Conservation (phyloP, 2,113 vertebrate species). For the Apodemus sylvaticus region DNA sequence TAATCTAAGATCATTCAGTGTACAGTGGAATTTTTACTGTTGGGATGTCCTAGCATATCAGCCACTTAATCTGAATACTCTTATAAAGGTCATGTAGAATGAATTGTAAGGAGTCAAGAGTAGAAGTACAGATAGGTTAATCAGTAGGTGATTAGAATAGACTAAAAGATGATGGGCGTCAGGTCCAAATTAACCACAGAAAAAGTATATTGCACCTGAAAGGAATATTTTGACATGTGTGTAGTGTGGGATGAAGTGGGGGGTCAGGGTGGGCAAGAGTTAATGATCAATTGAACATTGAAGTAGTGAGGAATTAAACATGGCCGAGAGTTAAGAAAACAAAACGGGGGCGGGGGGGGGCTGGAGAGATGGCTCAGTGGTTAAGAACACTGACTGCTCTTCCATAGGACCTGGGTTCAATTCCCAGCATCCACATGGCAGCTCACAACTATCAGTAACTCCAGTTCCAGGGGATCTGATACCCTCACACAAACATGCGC, state of each 20-base stretch:
- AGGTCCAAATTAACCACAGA: neutral
- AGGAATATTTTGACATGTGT: neutral
- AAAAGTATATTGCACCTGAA: neutral
- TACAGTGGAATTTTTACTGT: neutral
- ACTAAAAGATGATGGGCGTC: neutral
- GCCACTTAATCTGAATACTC: neutral
- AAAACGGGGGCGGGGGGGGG: too few relatives aligned
- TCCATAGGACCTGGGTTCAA: too few relatives aligned
- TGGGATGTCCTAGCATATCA: neutral
- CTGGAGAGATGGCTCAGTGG: too few relatives aligned
- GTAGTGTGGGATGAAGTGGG: neutral
- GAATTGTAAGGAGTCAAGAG: neutral
- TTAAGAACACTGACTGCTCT: too few relatives aligned
- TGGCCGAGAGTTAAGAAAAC: neutral
- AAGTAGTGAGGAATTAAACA: neutral
- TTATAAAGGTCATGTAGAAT: neutral
- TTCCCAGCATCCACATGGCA: too few relatives aligned
- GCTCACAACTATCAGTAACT: too few relatives aligned
- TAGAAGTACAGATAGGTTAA: neutral
- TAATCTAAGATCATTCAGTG: neutral
- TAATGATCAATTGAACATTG: neutral
- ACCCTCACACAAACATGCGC: too few relatives aligned
- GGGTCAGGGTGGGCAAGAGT: neutral
- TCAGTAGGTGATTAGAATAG: neutral
- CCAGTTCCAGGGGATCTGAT: too few relatives aligned